Base-by-base conservation (phyloP, 2,888 invertebrate genomes). In the Limnephilus lunatus region DNA sequence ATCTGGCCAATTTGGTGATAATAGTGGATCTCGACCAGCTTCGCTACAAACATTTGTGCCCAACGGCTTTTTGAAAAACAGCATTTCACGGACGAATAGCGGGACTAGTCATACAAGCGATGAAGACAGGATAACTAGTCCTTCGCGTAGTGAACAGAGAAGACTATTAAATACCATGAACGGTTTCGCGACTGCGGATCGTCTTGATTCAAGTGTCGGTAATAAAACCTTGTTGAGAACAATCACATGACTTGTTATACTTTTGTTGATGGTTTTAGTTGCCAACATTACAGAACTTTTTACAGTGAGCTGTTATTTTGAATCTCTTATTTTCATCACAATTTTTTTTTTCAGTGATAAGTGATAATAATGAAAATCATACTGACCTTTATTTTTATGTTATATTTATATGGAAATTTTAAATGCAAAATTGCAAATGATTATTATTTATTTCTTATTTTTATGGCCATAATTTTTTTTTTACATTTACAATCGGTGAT, bases 91-190 rank as follows among this genome's bases (percentile, higher is more conserved):
- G 53, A 91, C 87, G 30, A 93, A 91, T 39, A 92, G 91, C 85
- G 39, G 85, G 7, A 88, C 82, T 32, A 92, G 92, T 90, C 92
- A 89, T 30, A 83, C 89, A 7, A 93, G 93, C 85, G 92, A 93
- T 31, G 93, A 93, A 39, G 92, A 90, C n/a, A 93, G 91, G 87
- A 68, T 93, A 44, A 82, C 91, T 3, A 92, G 48, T n/a, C 89
- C 48, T 30, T 85, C 81, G 39, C 85, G 68, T 32, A 85, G 90
- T 85, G 92, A 93, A 89, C 89, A 87, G n/a, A 93, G 91, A 87
- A 92, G 92, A 91, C 92, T 93, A 39, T 91, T 93, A 85, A 93
- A 92, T 85, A 35, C 53, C 9, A 25, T 31, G 15, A 68, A 19
- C 15, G 35, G 68, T 32, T 35, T 31, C 35, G 88, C 32, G 7